A percentile compares a stretch with the other conserved stretches of the same genome.
Evolutionary conservation across 2,888 invertebrate species (phyloP).

Genomic region (Oxyscelio sp.): DNA sequence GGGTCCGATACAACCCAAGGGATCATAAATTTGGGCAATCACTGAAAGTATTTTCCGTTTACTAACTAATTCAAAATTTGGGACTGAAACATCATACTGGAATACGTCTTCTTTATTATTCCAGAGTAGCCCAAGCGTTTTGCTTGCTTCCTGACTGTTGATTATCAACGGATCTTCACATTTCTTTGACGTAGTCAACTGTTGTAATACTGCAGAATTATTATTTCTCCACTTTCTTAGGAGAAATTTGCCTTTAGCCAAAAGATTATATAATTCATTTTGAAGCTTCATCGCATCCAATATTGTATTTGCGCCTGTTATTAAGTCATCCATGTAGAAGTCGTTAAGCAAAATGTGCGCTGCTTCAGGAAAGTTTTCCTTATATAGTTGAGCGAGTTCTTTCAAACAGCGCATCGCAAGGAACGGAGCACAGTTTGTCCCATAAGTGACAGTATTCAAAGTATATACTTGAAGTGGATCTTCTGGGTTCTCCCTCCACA

Average conservation of each 20-base stretch:
- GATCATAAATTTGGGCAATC: conserved; percentile 8
- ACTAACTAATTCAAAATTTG: background rate
- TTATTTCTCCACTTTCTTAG: conserved; percentile 62
- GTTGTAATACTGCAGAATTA: background rate
- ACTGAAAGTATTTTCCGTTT: background rate
- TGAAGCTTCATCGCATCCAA: background rate
- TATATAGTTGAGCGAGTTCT: conserved; percentile 25
- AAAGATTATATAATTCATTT: background rate
- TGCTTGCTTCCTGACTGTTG: conserved; percentile 45
- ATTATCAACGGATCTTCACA: conserved; percentile 32
- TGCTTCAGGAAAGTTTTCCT: conserved; percentile 62
- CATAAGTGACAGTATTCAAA: conserved; percentile 40
- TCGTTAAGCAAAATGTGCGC: conserved; percentile 64
- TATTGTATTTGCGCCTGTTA: conserved; percentile 16
- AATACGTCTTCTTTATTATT: conserved; percentile 40
- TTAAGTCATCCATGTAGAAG: conserved; percentile 72
- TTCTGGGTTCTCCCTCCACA: conserved; percentile 2
- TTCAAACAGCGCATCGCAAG: conserved; percentile 41
- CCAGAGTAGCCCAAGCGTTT: conserved; percentile 68
- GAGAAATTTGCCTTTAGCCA: conserved; percentile 28
- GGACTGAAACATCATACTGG: conserved; percentile 24
- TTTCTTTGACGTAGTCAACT: conserved; percentile 6
- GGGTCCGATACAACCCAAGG: conserved; percentile 8
- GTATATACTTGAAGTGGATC: conserved; percentile 11
- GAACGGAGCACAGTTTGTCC: conserved; percentile 12